A percentile compares a stretch with the other conserved stretches of the same genome.
Conservation (phyloP, 2,113 vertebrate species). For the Phodopus roborovskii region DNA sequence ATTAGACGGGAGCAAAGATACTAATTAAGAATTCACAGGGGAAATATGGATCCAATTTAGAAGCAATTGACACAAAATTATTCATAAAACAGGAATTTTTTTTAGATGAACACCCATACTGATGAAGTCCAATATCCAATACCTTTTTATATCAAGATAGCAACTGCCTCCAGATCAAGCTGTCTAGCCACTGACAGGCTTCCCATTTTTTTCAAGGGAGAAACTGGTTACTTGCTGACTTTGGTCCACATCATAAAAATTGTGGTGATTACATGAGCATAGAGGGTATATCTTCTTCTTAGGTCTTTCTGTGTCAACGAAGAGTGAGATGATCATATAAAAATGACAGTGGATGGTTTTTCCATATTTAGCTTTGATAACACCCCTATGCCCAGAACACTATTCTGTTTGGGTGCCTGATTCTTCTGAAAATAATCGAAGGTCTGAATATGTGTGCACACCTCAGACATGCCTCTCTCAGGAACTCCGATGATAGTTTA, state of each 20-base stretch:
- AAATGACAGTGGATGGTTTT: background rate
- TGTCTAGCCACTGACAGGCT: slow-evolving; percentile 61
- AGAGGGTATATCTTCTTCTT: background rate
- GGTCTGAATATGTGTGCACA: background rate
- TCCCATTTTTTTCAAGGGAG: slow-evolving; percentile 1
- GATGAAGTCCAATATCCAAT: slow-evolving; percentile 77
- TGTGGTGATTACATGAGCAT: background rate
- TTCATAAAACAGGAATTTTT: slow-evolving; percentile 83
- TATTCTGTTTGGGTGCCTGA: background rate
- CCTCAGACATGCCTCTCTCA: background rate
- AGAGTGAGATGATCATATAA: background rate
- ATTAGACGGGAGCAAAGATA: slow-evolving; percentile 80
- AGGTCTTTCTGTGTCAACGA: background rate
- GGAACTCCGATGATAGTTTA: background rate
- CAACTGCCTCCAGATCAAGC: slow-evolving; percentile 35
- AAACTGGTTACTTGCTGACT: background rate
- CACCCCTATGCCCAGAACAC: background rate
- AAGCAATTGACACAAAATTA: slow-evolving; percentile 82
- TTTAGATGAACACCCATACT: slow-evolving; percentile 80
- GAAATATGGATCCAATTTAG: slow-evolving; percentile 79
- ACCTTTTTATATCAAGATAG: slow-evolving; percentile 46
- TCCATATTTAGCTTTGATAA: background rate
- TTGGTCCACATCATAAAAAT: background rate
- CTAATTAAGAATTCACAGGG: slow-evolving; percentile 84
- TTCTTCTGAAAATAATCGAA: background rate